Percentiles rank a stretch among this genome's conserved stretches.
phyloP scores from a whole-genome alignment of 2,797 vertebrate genomes.

The Enteromius viviparus region DNA sequence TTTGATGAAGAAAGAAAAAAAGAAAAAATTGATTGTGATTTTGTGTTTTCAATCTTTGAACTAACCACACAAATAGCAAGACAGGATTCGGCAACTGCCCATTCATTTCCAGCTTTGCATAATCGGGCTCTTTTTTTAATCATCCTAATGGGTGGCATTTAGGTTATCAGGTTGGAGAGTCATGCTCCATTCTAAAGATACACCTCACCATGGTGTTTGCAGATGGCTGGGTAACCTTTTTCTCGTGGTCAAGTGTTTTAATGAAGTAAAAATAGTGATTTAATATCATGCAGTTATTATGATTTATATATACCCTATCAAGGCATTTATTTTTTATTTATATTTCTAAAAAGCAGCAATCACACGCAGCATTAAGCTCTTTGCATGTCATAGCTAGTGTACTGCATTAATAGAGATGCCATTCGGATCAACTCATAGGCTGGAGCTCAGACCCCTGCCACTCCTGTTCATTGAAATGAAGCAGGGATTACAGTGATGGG shows the following conservation, averaged over 20 bases:
- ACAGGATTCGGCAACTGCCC: conserved; percentile 15
- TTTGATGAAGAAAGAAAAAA: background rate
- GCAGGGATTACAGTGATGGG: conserved; percentile 20
- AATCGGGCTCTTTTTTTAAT: conserved; percentile 46
- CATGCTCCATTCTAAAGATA: conserved; percentile 9
- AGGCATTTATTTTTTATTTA: background rate
- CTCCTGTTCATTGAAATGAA: conserved; percentile 27
- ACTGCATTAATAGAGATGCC: background rate
- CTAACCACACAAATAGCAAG: background rate
- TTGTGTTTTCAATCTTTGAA: background rate
- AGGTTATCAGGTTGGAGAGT: conserved; percentile 29
- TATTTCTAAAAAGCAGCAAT: background rate
- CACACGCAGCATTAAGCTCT: background rate
- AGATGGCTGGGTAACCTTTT: background rate
- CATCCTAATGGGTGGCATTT: conserved; percentile 42
- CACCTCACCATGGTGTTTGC: conserved; percentile 8
- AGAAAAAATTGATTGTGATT: background rate
- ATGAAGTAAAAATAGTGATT: background rate
- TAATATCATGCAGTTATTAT: background rate
- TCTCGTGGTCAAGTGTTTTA: background rate
- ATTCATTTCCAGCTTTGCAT: conserved; percentile 21
- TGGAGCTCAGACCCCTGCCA: background rate
- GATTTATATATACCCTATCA: background rate
- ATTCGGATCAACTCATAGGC: background rate
- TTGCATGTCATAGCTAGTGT: background rate